Conservation (phyloP, 2,888 invertebrate genomes). For the Megalurothrips usitatus region DNA sequence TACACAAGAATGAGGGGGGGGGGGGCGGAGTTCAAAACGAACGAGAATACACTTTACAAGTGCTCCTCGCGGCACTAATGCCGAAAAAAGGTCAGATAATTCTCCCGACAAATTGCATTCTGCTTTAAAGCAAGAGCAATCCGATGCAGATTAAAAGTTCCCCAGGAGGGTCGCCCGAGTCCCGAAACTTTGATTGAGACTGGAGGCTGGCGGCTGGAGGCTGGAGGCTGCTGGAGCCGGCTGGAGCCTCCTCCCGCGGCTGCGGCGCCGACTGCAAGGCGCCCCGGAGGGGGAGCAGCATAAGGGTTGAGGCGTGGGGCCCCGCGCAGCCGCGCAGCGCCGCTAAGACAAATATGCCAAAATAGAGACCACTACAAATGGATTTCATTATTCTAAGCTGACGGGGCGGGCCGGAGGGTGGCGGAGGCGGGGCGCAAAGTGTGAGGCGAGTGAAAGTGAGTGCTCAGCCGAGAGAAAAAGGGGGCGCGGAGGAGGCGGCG, state of each 20-base stretch:
- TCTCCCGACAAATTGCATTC: too few species aligned
- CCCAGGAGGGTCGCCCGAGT: too few species aligned
- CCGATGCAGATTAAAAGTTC: too few species aligned
- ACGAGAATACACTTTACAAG: too few species aligned
- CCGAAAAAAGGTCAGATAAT: too few species aligned
- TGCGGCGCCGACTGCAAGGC: not conserved
- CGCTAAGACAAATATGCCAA: slow-evolving; percentile 21
- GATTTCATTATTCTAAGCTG: slow-evolving; percentile 24
- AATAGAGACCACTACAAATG: slow-evolving; percentile 22
- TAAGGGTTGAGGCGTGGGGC: not conserved
- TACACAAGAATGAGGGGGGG: not conserved
- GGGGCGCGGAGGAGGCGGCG: not conserved
- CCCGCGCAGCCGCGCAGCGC: not conserved
- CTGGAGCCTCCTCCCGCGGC: not conserved
- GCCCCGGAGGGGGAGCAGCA: not conserved
- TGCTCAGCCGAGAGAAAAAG: not conserved
- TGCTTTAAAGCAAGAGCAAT: too few species aligned
- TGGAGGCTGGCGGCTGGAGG: too few species aligned
- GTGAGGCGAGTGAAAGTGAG: slow-evolving; percentile 17
- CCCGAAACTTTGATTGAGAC: not conserved
- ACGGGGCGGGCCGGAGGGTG: not conserved
- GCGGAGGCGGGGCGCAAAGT: slow-evolving; percentile 6
- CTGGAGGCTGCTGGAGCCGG: too few species aligned
- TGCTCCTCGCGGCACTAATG: too few species aligned
- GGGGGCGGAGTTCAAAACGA: too few species aligned